A percentile compares a stretch with the other conserved stretches of the same genome.
These are phyloP conservation scores for Lepidostoma basale DNA, from an alignment of 1,140 invertebrate species.

Conservation along the genomic window DNA sequence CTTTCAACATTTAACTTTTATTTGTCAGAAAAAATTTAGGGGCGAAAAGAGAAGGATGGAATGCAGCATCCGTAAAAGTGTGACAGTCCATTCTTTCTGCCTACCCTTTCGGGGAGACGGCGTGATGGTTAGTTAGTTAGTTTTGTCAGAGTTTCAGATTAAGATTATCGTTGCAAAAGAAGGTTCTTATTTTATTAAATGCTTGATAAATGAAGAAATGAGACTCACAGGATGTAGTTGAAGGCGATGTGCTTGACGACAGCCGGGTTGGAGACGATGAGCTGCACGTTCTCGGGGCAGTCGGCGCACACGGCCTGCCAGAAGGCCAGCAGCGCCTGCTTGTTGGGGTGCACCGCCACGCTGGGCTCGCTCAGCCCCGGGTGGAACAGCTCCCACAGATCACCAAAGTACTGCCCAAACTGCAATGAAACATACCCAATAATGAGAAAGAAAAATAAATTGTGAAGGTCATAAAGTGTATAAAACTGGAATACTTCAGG, in stretches of 20 bases:
- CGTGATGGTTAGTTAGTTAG: no score
- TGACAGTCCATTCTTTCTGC: no score
- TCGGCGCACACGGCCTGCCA: conserved; percentile 92
- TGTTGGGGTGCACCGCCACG: conserved; percentile 93
- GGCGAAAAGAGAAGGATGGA: neutral
- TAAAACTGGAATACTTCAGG: no score
- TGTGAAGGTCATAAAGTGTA: no score
- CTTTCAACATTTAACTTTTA: no score
- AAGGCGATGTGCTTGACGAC: conserved; percentile 94
- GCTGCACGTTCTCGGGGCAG: conserved; percentile 89
- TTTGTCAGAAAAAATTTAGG: no score
- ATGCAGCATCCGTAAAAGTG: no score
- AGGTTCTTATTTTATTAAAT: no score
- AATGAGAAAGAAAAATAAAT: no score
- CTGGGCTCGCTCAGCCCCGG: conserved; percentile 93
- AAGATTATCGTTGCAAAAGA: no score
- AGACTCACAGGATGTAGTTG: conserved; percentile 92
- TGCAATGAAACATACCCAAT: conserved; percentile 53
- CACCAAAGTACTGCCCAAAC: conserved; percentile 87
- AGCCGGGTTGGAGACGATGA: conserved; percentile 81
- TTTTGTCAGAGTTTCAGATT: no score
- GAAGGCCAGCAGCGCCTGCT: conserved; percentile 89
- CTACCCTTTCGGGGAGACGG: no score
- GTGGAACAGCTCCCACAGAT: conserved; percentile 93
- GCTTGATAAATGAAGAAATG: conserved; percentile 3